Conservation (phyloP, 2,113 vertebrate genomes). For the Hyaena hyaena region DNA sequence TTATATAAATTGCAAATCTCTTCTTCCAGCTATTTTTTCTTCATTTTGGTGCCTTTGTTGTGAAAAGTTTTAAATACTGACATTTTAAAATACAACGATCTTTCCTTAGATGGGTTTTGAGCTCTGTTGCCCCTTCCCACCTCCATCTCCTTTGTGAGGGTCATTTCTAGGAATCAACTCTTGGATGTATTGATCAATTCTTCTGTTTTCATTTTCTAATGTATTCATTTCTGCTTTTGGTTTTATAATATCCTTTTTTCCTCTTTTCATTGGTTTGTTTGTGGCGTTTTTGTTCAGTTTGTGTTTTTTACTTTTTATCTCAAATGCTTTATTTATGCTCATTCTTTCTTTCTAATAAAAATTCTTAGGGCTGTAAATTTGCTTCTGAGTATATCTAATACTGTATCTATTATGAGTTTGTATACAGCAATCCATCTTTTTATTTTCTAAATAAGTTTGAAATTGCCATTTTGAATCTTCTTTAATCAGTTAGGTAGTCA, state of each 20-base stretch:
- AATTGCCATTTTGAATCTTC: conserved; percentile 19
- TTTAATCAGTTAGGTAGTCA: not conserved
- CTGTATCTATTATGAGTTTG: conserved; percentile 25
- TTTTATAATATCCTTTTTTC: not conserved
- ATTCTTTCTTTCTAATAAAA: conserved; percentile 49
- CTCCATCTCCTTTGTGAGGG: not conserved
- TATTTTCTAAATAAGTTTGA: conserved; percentile 61
- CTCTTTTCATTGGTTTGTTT: not conserved
- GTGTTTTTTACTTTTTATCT: not conserved
- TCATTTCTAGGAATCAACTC: not conserved
- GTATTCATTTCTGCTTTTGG: conserved; percentile 31
- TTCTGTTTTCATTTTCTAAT: conserved; percentile 27
- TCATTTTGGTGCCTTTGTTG: conserved; percentile 6
- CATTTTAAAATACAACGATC: not conserved
- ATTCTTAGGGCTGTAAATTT: conserved; percentile 22
- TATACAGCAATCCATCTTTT: not conserved
- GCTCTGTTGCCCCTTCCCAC: not conserved
- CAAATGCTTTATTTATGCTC: conserved; percentile 37
- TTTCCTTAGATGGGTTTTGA: not conserved
- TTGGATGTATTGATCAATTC: not conserved
- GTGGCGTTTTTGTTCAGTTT: not conserved
- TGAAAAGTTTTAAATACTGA: conserved; percentile 33
- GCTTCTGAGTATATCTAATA: conserved; percentile 3
- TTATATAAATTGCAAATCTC: not conserved
- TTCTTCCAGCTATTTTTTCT: not conserved